Base-by-base conservation (phyloP, 2,797 vertebrate species). In the Holocentrus rufus region DNA sequence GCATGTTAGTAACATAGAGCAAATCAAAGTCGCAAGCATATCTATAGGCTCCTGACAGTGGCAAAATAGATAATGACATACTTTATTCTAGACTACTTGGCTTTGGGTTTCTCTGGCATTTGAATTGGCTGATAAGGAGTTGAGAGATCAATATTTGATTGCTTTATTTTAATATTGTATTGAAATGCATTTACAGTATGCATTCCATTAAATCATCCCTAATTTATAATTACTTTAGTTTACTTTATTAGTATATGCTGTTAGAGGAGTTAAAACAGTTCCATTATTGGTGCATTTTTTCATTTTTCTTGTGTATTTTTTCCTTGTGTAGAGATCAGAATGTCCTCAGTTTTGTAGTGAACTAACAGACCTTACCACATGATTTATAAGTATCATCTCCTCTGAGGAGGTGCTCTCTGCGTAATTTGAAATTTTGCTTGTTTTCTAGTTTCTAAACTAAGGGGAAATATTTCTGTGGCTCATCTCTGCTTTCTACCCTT, bases 401-500 rank as follows among this genome's bases (percentile, higher is more conserved):
- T 55, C 39, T 34, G 20, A 67, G 46, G n/a, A 80, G 47, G 66
- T 65, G 36, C 69, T 77, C 31, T 69, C 22, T 50, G 39, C 57
- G n/a, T 71, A 62, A 79, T 74, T 76, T 67, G 1, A 54, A 74
- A 65, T 71, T 75, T 55, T 88, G 78, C 67, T 70, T 75, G 65
- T 88, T 83, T 91, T 63, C 62, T 78, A 46, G 2, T 79, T 82
- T 84, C 86, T 74, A 52, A 85, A 80, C 65, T 77, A 67, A 88
- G 68, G 80, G 58, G 70, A 79, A 78, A 80, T 65, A 73, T 82
- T 86, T 80, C 76, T 80, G 67, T 71, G 62, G 69, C 74, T 83
- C 76, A 58, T 81, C 70, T 83, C 20, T 85, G 76, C 80, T 81
- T 77, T 89, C 87, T 91, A 81, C 83, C 87, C 79, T 89, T 89